phyloP scores from a whole-genome alignment of 2,113 vertebrate species.

The Xiphias gladius region DNA sequence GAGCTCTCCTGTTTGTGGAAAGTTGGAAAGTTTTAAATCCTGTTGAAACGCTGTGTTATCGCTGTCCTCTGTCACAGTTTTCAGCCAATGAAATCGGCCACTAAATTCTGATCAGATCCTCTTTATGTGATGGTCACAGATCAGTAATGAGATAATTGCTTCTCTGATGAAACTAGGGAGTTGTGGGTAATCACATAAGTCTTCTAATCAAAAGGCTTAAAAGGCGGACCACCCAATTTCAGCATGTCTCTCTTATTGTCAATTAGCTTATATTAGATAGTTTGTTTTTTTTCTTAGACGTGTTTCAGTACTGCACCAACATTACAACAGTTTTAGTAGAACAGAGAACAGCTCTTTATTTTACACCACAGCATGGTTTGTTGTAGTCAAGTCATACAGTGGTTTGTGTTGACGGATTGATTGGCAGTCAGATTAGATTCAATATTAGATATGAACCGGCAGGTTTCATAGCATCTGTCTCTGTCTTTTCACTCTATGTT shows the following conservation, averaged over 20 bases:
- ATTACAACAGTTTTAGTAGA: neutral
- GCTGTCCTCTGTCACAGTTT: constrained; percentile 24
- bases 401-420: neutral
- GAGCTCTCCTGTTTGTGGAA: neutral
- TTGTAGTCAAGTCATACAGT: neutral
- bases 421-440: too few relatives aligned
- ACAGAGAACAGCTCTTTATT: neutral
- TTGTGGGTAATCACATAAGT: constrained; percentile 58
- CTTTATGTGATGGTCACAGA: constrained; percentile 26
- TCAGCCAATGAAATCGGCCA: too few relatives aligned
- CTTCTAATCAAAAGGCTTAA: constrained; percentile 49
- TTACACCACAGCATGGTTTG: neutral
- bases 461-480: too few relatives aligned
- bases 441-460: too few relatives aligned
- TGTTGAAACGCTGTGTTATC: constrained; percentile 4
- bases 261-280: constrained; percentile 19
- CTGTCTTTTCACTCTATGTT: too few relatives aligned
- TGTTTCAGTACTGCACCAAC: neutral
- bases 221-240: constrained; percentile 44
- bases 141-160: constrained; percentile 40
- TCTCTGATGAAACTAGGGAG: constrained; percentile 34
- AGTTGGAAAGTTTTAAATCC: constrained; percentile 1
- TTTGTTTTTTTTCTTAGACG: too few relatives aligned
- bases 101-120: constrained; percentile 25
- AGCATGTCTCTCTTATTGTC: constrained; percentile 46